Evolutionary conservation across 2,113 vertebrate species (phyloP), one percentile per base, ranked within the genome.

Genomic region (Elgaria multicarinata): DNA sequence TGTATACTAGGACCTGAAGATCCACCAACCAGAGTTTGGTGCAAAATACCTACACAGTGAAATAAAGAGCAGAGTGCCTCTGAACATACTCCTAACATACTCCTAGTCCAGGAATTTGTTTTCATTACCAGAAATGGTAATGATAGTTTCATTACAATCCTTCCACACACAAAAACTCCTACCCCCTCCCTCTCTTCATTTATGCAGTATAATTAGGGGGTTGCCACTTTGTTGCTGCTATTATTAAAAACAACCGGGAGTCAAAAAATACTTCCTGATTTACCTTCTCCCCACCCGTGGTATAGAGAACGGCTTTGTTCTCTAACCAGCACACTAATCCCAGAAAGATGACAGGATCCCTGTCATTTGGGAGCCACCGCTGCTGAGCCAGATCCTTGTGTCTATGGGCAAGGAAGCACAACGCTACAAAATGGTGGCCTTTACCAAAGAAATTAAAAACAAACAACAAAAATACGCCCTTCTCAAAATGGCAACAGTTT

Each of bases 401-500:
- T 20, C 58, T 20, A 18, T 22, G 12, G 0, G 9, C 33, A 0
- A 66, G 8, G 26, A 71, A 82, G 33, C 50, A 7, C 50, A 42
- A 58, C 5, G 46, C 24, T 66, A 50, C 80, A 89, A 83, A 76
- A 89, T 89, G 87, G 87, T 2, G 42, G 42, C 14, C 22, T 26
- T 46, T n/a, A n/a, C n/a, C n/a, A n/a, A n/a, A n/a, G n/a, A n/a
- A n/a, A n/a, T n/a, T n/a, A 3, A 31, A 14, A 46, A 9, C 10
- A n/a, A 33, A 5, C 2, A 36, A 14, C 20, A 12, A 12, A 78
- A 6, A 78, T 36, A 46, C 20, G 55, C 28, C 80, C 80, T 76
- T 76, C 81, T 67, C 88, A 89, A 89, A 44, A 84, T 89, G 88
- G 88, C 81, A 36, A 33, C 33, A 4, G n/a, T 6, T 14, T 33